These are phyloP conservation scores for Torymus aiolomorphi DNA, from an alignment of 2,888 invertebrate species.

Conservation along the genomic window DNA sequence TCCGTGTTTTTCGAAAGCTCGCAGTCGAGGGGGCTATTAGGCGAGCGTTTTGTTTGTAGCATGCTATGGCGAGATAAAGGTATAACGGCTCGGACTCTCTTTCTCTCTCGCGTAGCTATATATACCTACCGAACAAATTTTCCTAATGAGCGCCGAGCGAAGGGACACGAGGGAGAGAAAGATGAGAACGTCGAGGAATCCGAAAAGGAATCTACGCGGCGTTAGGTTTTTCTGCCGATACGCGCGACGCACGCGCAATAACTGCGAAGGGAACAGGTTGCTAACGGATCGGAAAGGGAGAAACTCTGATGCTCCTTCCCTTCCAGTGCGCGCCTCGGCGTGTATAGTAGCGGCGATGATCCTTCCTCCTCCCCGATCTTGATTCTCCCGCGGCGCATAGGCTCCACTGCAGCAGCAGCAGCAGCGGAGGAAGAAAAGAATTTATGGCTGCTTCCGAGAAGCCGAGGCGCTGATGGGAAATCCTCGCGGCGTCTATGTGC, in stretches of 20 bases:
- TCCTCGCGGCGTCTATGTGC: slow-evolving; percentile 41
- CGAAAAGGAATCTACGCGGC: slow-evolving; percentile 50
- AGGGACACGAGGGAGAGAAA: slow-evolving; percentile 46
- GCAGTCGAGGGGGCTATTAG: neutral
- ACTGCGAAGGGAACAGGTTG: slow-evolving; percentile 58
- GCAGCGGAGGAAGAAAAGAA: slow-evolving; percentile 54
- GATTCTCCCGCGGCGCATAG: slow-evolving; percentile 28
- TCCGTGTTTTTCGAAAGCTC: neutral
- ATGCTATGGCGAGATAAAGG: neutral
- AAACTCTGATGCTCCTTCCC: neutral
- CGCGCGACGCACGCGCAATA: neutral
- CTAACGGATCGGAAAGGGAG: slow-evolving; percentile 45
- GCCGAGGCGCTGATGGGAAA: slow-evolving; percentile 60
- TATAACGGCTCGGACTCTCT: neutral
- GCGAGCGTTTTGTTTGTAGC: too few species aligned
- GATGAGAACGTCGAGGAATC: slow-evolving; percentile 9
- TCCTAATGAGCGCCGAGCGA: slow-evolving; percentile 40
- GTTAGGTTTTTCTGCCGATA: slow-evolving; percentile 66
- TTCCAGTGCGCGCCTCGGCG: slow-evolving; percentile 56
- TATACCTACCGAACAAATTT: slow-evolving; percentile 33
- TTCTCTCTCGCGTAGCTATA: too few species aligned
- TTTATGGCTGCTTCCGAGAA: slow-evolving; percentile 63
- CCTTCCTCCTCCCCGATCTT: slow-evolving; percentile 49
- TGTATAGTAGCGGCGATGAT: slow-evolving; percentile 40
- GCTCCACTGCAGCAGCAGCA: neutral